A percentile compares a stretch with the other conserved stretches of the same genome.
Conservation (phyloP, 2,888 invertebrate species). For the Tuta absoluta region DNA sequence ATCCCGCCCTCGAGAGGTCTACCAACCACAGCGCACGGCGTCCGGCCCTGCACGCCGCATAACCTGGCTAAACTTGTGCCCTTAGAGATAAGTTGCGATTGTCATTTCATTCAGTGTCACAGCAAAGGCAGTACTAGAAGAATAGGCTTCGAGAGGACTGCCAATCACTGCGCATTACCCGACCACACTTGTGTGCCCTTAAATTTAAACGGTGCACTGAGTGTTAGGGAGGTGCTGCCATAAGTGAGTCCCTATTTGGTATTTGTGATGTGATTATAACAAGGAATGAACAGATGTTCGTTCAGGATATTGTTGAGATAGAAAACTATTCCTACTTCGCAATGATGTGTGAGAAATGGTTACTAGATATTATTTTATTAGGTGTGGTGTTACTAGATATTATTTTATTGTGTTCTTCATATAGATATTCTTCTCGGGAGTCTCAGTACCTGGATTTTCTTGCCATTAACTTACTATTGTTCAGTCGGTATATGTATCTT, state of each 20-base stretch:
- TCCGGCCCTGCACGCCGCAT: slow-evolving; percentile 68
- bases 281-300: too few species aligned
- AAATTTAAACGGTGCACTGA: not conserved
- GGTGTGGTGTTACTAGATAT: too few species aligned
- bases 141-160: slow-evolving; percentile 78
- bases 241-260: too few species aligned
- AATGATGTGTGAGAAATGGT: too few species aligned
- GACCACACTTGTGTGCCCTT: slow-evolving; percentile 39
- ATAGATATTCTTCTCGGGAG: not conserved
- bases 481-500: not conserved
- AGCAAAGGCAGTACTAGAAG: slow-evolving; percentile 83
- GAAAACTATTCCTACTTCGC: too few species aligned
- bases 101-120: not conserved
- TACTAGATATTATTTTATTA: too few species aligned
- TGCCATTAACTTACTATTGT: not conserved
- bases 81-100: not conserved
- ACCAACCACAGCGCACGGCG: slow-evolving; percentile 56
- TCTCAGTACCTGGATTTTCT: slow-evolving; percentile 4
- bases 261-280: too few species aligned
- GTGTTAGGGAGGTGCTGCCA: too few species aligned
- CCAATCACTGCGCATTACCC: slow-evolving; percentile 62
- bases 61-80: slow-evolving; percentile 53
- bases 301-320: too few species aligned
- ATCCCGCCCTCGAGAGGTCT: slow-evolving; percentile 79
- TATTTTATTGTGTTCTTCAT: slow-evolving; percentile 40